Evolutionary conservation across 2,888 invertebrate species (phyloP), one percentile per base, ranked within the genome.

Genomic region (Erpobdella octoculata): DNA sequence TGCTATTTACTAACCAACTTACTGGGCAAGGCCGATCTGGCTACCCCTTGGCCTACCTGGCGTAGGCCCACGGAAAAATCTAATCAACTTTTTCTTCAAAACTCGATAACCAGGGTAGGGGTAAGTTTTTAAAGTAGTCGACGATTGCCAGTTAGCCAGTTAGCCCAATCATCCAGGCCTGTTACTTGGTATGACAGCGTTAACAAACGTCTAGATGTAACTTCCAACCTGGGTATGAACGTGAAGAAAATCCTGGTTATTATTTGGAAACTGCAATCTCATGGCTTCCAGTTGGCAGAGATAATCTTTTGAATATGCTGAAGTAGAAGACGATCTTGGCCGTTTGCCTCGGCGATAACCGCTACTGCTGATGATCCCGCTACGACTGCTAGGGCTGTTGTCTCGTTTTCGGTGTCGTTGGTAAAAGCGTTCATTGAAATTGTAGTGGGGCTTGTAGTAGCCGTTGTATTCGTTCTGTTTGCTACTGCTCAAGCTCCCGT

Each of bases 211-310:
- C 12, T 41, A 41, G 46, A 41, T n/a, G 46, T 41, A 41, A 41
- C n/a, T 1, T 33, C 62, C 9, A 62, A 31, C 62, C 35, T 62
- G 53, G 21, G 53, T 53, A 28, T 53, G 4, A 8, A 53, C 18
- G 53, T 53, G 53, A 53, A 53, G 21, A 53, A 53, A 53, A 21
- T 53, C 53, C 53, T 53, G 53, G 6, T 53, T 28, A 15, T 31
- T 35, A 31, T 62, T 62, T 35, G 35, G 31, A 35, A 62, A 62
- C 35, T 48, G 41, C 35, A 69, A 37, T 36, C 58, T 53, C 35
- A 69, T 31, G 2, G 69, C 69, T 12, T 69, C 69, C 69, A 69
- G 35, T 37, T 69, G 69, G 36, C 69, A 69, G 46, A 69, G 25
- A 46, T 69, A 69, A n/a, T 58, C 69, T 48, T 69, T 69, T 33